phyloP scores from a whole-genome alignment of 23 tunicate species.

The Aplidium turbinatum region DNA sequence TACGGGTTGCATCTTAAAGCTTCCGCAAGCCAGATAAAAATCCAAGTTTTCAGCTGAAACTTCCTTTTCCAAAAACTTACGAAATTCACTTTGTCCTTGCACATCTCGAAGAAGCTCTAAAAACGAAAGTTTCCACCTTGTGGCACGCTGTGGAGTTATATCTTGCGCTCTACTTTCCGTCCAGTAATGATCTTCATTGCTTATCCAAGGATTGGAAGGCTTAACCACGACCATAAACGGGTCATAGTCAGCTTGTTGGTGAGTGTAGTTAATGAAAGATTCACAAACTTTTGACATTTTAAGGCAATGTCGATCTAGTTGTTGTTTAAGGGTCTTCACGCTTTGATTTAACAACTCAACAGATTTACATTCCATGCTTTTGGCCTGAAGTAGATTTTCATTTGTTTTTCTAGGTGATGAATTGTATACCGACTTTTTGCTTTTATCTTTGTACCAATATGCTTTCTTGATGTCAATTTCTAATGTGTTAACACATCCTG shows the following conservation, averaged over 20 bases:
- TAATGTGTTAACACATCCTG: slow-evolving; percentile 94
- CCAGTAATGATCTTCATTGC: slow-evolving; percentile 80
- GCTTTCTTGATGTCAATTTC: slow-evolving; percentile 94
- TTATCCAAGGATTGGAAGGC: slow-evolving; percentile 78
- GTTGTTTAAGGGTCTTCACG: slow-evolving; percentile 42
- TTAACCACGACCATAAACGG: slow-evolving; percentile 56
- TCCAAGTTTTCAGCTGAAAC: slow-evolving; percentile 91
- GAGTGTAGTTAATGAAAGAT: slow-evolving; percentile 48
- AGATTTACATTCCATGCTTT: slow-evolving; percentile 32
- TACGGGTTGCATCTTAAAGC: slow-evolving; percentile 60
- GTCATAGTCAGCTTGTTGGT: slow-evolving; percentile 74
- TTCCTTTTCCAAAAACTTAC: slow-evolving; percentile 92
- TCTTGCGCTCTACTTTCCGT: slow-evolving; percentile 40
- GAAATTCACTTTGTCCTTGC: slow-evolving; percentile 69
- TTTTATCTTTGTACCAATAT: slow-evolving; percentile 76
- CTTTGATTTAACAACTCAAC: slow-evolving; percentile 46
- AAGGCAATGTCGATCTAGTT: slow-evolving; percentile 85
- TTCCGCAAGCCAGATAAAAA: slow-evolving; percentile 82
- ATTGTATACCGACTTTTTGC: slow-evolving; percentile 72
- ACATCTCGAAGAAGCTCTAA: slow-evolving; percentile 74
- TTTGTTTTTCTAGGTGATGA: slow-evolving; percentile 73
- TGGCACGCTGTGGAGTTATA: slow-evolving; percentile 63
- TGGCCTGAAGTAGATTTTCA: slow-evolving; percentile 1
- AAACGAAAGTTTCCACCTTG: slow-evolving; percentile 89
- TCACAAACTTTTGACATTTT: slow-evolving; percentile 96